Conservation (phyloP, 2,888 invertebrate species). For the Phymatocera aterrima region DNA sequence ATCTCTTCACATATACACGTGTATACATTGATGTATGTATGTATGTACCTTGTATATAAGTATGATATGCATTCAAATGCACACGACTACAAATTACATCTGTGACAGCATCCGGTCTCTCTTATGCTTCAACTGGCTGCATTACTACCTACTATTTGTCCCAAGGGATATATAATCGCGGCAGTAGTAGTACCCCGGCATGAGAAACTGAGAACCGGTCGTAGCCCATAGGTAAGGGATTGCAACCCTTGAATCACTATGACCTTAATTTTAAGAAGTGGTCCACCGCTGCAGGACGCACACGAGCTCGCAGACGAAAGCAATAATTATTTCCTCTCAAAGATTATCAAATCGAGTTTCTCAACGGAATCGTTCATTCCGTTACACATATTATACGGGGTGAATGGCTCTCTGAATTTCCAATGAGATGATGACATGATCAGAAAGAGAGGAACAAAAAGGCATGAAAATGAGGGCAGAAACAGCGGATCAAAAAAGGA, state of each 20-base stretch:
- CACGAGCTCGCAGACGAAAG: too few relatives aligned
- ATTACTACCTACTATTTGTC: constrained; percentile 49
- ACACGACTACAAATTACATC: constrained; percentile 58
- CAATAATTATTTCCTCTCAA: too few relatives aligned
- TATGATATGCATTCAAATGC: constrained; percentile 30
- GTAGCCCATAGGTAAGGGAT: not conserved
- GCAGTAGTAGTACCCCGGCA: too few relatives aligned
- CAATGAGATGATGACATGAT: too few relatives aligned
- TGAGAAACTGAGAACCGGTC: constrained; percentile 44
- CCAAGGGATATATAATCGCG: constrained; percentile 60
- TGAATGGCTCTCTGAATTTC: too few relatives aligned
- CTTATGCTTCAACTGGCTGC: not conserved
- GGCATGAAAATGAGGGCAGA: too few relatives aligned
- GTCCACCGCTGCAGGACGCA: not conserved
- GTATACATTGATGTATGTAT: not conserved
- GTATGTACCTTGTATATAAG: not conserved
- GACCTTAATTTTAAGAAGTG: not conserved
- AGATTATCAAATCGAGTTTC: too few relatives aligned
- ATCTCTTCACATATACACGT: not conserved
- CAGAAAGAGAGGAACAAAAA: too few relatives aligned
- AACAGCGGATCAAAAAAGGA: too few relatives aligned
- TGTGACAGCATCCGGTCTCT: constrained; percentile 60
- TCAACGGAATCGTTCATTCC: too few relatives aligned
- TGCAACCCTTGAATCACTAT: constrained; percentile 19
- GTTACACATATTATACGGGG: too few relatives aligned